phyloP scores from a whole-genome alignment of 2,113 vertebrate species.

The Corythornis madagascariensis region DNA sequence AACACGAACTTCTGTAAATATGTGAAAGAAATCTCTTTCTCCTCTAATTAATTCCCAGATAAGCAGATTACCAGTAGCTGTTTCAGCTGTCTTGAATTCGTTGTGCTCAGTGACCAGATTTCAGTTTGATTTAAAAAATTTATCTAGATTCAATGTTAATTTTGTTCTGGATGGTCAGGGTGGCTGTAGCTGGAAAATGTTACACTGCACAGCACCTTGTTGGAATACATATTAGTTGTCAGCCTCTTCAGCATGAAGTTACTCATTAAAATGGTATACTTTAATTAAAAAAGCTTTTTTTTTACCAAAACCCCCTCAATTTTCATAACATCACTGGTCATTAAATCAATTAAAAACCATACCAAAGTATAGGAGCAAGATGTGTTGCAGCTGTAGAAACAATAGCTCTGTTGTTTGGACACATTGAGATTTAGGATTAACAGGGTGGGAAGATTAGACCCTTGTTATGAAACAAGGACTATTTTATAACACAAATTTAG shows the following conservation, averaged over 20 bases:
- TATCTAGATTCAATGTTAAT: neutral
- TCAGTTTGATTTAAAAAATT: neutral
- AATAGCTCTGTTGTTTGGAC: conserved; percentile 7
- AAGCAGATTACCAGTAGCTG: neutral
- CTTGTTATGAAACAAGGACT: conserved; percentile 38
- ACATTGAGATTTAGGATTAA: conserved; percentile 48
- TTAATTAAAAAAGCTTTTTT: neutral
- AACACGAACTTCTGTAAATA: neutral
- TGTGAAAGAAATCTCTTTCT: neutral
- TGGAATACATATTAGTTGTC: neutral
- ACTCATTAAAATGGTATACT: neutral
- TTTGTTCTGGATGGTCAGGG: neutral
- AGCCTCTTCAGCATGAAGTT: neutral
- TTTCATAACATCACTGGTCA: neutral
- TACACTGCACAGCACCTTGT: neutral
- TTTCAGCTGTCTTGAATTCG: neutral
- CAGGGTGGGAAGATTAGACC: neutral
- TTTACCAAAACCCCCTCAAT: neutral
- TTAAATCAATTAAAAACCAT: neutral
- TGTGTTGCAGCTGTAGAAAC: neutral
- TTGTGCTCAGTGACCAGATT: neutral
- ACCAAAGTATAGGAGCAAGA: neutral
- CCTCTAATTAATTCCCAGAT: neutral
- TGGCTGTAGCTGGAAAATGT: neutral
- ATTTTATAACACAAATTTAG: conserved; percentile 7